These are phyloP conservation scores for Nibea albiflora DNA, from an alignment of 2,113 vertebrate species.

Conservation along the genomic window DNA sequence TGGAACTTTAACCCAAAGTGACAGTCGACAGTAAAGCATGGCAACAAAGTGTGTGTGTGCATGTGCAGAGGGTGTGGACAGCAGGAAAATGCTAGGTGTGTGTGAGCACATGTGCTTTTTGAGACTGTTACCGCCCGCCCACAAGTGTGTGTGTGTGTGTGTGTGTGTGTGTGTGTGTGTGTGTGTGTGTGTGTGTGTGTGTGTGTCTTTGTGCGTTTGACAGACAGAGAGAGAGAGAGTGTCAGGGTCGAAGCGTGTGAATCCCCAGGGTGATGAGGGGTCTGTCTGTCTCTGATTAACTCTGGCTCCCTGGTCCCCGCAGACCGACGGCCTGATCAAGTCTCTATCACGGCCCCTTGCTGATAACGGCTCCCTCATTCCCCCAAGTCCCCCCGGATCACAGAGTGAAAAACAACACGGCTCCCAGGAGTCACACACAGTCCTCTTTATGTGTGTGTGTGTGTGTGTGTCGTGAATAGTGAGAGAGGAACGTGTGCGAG, in stretches of 20 bases:
- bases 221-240: slow-evolving; percentile 37
- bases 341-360: slow-evolving; percentile 79
- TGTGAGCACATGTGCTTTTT: slow-evolving; percentile 21
- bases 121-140: slow-evolving; percentile 26
- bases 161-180: not conserved
- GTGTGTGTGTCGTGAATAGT: slow-evolving; percentile 37
- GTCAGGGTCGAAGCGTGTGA: slow-evolving; percentile 64
- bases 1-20: slow-evolving; percentile 5
- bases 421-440: slow-evolving; percentile 68
- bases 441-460: slow-evolving; percentile 1
- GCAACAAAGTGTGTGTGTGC: not conserved
- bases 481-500: slow-evolving; percentile 46
- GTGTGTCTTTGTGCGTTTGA: slow-evolving; percentile 31
- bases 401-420: slow-evolving; percentile 78
- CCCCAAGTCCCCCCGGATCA: slow-evolving; percentile 71
- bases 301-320: slow-evolving; percentile 76
- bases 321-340: slow-evolving; percentile 80
- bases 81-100: slow-evolving; percentile 24
- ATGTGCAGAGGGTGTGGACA: slow-evolving; percentile 25
- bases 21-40: not conserved
- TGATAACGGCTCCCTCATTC: slow-evolving; percentile 81
- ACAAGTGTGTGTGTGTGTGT: not conserved
- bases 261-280: slow-evolving; percentile 79
- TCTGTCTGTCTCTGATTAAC: slow-evolving; percentile 86
- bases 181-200: slow-evolving; percentile 3